phyloP scores from a whole-genome alignment of 2,888 invertebrate genomes.

The Venusia cambrica region DNA sequence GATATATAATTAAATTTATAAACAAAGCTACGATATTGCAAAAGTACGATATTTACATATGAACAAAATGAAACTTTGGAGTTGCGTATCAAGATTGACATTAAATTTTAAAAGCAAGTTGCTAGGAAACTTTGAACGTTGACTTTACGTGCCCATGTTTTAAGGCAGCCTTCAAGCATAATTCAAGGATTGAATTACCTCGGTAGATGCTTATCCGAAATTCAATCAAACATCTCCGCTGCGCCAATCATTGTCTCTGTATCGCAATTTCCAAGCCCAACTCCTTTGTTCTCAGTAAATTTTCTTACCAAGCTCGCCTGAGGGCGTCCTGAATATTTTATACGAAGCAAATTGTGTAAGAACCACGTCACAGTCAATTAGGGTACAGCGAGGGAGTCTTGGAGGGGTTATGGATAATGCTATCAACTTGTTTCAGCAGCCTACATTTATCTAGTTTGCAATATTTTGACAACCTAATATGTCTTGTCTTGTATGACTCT shows the following conservation, averaged over 20 bases:
- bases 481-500: conserved; percentile 5
- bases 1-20: too few species aligned
- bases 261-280: conserved; percentile 28
- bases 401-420: conserved; percentile 33
- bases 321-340: conserved; percentile 37
- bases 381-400: conserved; percentile 25
- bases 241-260: conserved; percentile 35
- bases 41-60: too few species aligned
- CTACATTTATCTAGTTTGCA: conserved; percentile 17
- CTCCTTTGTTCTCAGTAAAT: conserved; percentile 41
- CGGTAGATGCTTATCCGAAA: conserved; percentile 26
- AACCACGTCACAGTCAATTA: conserved; percentile 39
- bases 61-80: too few species aligned
- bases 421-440: conserved; percentile 30
- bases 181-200: conserved; percentile 21
- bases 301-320: conserved; percentile 30
- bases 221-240: conserved; percentile 33
- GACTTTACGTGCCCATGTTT: too few species aligned
- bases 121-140: too few species aligned
- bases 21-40: too few species aligned
- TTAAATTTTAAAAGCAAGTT: too few species aligned
- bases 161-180: conserved; percentile 11
- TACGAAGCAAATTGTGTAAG: conserved; percentile 32
- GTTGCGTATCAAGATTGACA: too few species aligned
- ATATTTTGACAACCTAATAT: conserved; percentile 8